A percentile compares a stretch with the other conserved stretches of the same genome.
Conservation (phyloP, 35 echinoderm and acorn worm genomes). For the Ophiothrix spiculata region DNA sequence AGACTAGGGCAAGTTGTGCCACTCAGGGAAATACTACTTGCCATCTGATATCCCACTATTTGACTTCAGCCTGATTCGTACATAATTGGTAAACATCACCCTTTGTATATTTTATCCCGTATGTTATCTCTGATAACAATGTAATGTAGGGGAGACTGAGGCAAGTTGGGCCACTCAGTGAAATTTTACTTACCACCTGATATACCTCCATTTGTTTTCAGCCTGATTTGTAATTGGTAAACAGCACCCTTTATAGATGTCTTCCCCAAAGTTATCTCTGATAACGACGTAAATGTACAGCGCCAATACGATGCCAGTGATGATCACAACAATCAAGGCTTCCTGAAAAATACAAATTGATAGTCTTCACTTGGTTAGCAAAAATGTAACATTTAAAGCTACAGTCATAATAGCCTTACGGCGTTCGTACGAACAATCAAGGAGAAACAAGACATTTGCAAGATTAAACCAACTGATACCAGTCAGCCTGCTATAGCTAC, state of each 20-base stretch:
- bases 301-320: slow-evolving; percentile 30
- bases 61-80: background rate
- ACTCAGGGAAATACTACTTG: too few species aligned
- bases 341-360: slow-evolving; percentile 3
- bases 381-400: too few species aligned
- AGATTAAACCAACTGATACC: too few species aligned
- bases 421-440: too few species aligned
- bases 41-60: background rate
- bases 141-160: too few species aligned
- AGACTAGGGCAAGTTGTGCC: too few species aligned
- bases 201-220: slow-evolving; percentile 32
- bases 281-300: slow-evolving; percentile 43
- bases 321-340: slow-evolving; percentile 51
- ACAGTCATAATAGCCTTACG: too few species aligned
- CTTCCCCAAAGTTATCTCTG: slow-evolving; percentile 38
- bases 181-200: slow-evolving; percentile 53
- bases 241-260: slow-evolving; percentile 9
- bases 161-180: background rate
- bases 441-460: too few species aligned
- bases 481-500: too few species aligned
- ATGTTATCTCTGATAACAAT: slow-evolving; percentile 30
- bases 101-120: background rate
- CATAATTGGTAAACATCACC: background rate
- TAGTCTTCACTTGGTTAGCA: background rate
- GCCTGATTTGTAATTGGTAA: background rate